Conservation (phyloP, 2,113 vertebrate genomes). For the Hymenochirus boettgeri region DNA sequence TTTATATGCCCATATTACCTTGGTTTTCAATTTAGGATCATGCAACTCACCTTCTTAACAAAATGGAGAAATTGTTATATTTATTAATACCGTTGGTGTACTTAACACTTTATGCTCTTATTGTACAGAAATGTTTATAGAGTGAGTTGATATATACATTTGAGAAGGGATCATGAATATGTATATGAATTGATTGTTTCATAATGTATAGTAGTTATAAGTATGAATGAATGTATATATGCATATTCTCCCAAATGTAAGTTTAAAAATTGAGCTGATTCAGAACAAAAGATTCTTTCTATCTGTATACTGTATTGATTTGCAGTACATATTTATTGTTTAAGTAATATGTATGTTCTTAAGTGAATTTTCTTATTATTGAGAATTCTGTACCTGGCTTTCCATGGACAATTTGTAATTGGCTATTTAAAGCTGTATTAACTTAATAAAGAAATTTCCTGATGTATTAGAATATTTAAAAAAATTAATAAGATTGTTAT, state of each 20-base stretch:
- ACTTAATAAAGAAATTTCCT: conserved; percentile 21
- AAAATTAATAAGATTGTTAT: no score
- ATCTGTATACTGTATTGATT: conserved; percentile 28
- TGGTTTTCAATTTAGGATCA: background rate
- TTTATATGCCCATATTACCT: conserved; percentile 1
- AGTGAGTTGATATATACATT: conserved; percentile 23
- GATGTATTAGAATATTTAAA: background rate
- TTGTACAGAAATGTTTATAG: conserved; percentile 39
- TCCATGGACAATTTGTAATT: conserved; percentile 38
- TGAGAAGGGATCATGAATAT: conserved; percentile 20
- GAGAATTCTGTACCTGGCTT: conserved; percentile 40
- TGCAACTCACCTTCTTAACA: conserved; percentile 2
- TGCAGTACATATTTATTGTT: conserved; percentile 40
- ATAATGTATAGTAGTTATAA: conserved; percentile 39
- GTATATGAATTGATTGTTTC: conserved; percentile 34
- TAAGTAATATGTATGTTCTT: conserved; percentile 37
- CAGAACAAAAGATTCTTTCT: conserved; percentile 6
- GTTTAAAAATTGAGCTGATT: conserved; percentile 6
- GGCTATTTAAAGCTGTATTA: conserved; percentile 29
- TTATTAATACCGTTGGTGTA: conserved; percentile 18
- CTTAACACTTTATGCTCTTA: conserved; percentile 28
- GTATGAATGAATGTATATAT: conserved; percentile 41
- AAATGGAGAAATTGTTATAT: conserved; percentile 4
- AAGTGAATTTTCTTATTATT: conserved; percentile 37
- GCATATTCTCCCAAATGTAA: conserved; percentile 30